Percentiles rank a stretch among this genome's conserved stretches.
Conservation (phyloP, 2,113 vertebrate species). For the Corvus moneduloides region DNA sequence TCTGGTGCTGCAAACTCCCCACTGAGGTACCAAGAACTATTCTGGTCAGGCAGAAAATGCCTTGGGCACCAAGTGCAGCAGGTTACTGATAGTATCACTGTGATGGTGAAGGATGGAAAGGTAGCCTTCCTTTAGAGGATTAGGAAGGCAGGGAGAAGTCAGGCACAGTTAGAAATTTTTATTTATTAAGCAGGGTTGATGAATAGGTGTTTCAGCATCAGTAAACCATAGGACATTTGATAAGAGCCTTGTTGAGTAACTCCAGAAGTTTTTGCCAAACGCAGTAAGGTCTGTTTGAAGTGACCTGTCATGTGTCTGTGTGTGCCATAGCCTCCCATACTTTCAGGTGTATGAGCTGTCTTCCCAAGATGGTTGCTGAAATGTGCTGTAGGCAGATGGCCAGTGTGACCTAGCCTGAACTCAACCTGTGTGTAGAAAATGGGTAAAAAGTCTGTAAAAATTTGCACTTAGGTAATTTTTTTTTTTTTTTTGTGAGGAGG, state of each 20-base stretch:
- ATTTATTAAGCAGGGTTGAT: not conserved
- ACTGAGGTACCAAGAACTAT: not conserved
- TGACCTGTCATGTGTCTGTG: not conserved
- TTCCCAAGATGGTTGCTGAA: not conserved
- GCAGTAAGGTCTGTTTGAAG: not conserved
- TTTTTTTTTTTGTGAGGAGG: not conserved
- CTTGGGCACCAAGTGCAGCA: not conserved
- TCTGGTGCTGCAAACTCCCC: not conserved
- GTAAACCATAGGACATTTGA: not conserved
- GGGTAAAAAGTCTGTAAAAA: not conserved
- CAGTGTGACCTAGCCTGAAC: not conserved
- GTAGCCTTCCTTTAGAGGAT: not conserved
- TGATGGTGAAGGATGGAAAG: not conserved
- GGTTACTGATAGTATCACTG: not conserved
- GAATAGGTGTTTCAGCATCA: not conserved
- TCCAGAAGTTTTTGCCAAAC: not conserved
- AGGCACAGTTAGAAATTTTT: not conserved
- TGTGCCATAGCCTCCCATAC: not conserved
- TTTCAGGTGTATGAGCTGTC: not conserved
- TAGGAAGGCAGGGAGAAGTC: not conserved
- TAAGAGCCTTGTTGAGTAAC: not conserved
- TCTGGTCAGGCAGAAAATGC: not conserved
- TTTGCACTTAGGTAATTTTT: not conserved
- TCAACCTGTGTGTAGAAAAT: not conserved
- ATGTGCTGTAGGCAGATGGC: not conserved